These are phyloP conservation scores for Diplodus sargus DNA, from an alignment of 2,797 vertebrate species.

Conservation along the genomic window DNA sequence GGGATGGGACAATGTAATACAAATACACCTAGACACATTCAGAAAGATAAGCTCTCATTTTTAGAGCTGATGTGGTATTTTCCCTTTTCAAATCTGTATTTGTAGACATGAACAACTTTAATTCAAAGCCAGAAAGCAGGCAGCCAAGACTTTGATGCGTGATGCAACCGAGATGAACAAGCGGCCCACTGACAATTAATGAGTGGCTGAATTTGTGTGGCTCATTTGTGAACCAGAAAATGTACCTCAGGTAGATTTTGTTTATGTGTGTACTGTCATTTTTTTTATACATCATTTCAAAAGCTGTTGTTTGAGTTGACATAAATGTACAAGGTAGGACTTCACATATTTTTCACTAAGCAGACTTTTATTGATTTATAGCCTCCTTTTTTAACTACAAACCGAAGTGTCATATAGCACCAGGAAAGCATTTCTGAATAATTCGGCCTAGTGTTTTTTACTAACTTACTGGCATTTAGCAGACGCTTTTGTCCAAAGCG, in stretches of 20 bases:
- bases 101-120: conserved; percentile 28
- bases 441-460: neutral
- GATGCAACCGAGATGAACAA: conserved; percentile 26
- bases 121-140: conserved; percentile 29
- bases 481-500: no score
- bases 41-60: conserved; percentile 17
- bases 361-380: neutral
- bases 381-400: neutral
- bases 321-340: neutral
- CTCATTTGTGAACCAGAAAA: conserved; percentile 14
- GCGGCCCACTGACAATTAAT: conserved; percentile 14
- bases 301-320: conserved; percentile 18
- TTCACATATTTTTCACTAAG: neutral
- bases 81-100: conserved; percentile 21
- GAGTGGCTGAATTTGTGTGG: conserved; percentile 24
- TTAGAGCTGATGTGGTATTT: conserved; percentile 20
- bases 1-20: neutral
- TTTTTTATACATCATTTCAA: conserved; percentile 1
- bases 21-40: conserved; percentile 1
- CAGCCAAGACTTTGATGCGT: conserved; percentile 32
- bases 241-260: neutral
- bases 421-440: neutral
- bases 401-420: neutral
- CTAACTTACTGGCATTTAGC: neutral
- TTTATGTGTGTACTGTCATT: neutral